Percentiles rank a stretch among this genome's conserved stretches.
phyloP scores from a whole-genome alignment of 2,797 vertebrate genomes.

The Merluccius polli region DNA sequence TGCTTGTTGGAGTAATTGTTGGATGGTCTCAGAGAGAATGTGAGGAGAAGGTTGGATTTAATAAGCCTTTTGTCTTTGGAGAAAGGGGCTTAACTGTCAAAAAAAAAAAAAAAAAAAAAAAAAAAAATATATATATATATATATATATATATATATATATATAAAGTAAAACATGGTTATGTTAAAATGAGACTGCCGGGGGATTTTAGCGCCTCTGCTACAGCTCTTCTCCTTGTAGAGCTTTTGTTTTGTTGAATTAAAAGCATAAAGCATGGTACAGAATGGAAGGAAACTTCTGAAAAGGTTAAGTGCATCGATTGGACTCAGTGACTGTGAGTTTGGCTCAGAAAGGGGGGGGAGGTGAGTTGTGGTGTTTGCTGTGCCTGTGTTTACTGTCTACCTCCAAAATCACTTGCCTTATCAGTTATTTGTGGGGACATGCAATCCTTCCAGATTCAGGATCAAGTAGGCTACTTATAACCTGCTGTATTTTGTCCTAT shows the following conservation, averaged over 20 bases:
- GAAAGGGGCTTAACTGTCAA: not conserved
- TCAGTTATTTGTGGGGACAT: not conserved
- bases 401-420: not conserved
- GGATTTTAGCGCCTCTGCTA: no score
- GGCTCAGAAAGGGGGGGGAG: not conserved
- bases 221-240: no score
- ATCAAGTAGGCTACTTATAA: not conserved
- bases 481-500: not conserved
- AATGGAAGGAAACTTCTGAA: not conserved
- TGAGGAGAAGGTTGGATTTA: conserved; percentile 23
- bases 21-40: conserved; percentile 27
- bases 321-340: not conserved
- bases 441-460: not conserved
- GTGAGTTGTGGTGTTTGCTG: no score
- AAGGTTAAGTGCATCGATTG: not conserved
- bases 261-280: no score
- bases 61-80: not conserved
- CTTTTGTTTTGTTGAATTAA: no score
- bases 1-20: conserved; percentile 32
- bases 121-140: no score
- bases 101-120: not conserved
- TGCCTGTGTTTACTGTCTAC: not conserved
- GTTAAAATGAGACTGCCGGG: no score
- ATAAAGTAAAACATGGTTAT: no score
- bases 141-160: no score